Base-by-base conservation (phyloP, 2,797 vertebrate species). In the Danionella dracula region DNA sequence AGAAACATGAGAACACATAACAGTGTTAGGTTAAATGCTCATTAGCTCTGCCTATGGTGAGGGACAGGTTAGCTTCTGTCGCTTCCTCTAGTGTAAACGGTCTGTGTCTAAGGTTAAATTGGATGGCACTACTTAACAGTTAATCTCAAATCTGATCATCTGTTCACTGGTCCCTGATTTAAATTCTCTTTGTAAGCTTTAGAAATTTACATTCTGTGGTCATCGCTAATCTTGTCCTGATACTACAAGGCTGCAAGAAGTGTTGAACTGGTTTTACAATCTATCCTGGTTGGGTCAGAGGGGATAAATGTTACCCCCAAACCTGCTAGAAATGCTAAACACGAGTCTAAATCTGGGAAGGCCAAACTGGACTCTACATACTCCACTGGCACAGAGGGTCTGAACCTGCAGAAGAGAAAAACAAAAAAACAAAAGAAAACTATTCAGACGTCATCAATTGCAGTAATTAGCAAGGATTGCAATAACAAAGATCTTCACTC, bases 261-360 rank as follows among this genome's bases (percentile, higher is more conserved):
- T 59, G 87, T 82, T 83, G 92, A 82, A 86, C 93, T 95, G 81
- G 88, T 81, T 90, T 93, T 94, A 88, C 94, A 95, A 87, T 97
- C 93, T 89, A 97, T 91, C 83, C 90, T 94, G 88, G 79, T 55
- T 79, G 87, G 87, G 86, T 96, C 94, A 72, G 82, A 90, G 59
- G 86, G 85, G 53, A 67, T 72, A 76, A 91, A 92, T 50, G 88
- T 83, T 82, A 95, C 88, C 79, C 92, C 91, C 50, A 95, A 85
- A 80, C 90, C 85, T 70, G 86, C 87, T 80, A 96, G 89, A 87
- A 94, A 96, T 77, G 87, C 86, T 85, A 88, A 87, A 89, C 94
- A 97, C 76, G 93, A 85, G 72, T 95, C 92, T 92, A 92, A 90
- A 87, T 87, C 90, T 78, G 89, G 73, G 81, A 96, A 94, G 84